phyloP scores from a whole-genome alignment of 1,140 invertebrate species.

The Phocides pigmalion region DNA sequence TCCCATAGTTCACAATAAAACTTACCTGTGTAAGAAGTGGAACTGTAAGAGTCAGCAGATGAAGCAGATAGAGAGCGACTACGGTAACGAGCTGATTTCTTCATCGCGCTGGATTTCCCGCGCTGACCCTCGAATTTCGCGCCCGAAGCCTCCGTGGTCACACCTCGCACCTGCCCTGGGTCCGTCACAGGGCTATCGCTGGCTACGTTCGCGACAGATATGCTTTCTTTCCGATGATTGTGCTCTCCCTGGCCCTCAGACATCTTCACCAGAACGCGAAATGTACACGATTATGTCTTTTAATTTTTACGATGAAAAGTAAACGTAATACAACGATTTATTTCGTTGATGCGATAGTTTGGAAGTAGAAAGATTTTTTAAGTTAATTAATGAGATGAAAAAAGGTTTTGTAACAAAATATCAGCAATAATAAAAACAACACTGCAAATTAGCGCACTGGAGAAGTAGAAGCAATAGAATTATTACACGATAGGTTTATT shows the following conservation, averaged over 20 bases:
- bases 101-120: conserved; percentile 88
- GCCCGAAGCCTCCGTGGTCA: conserved; percentile 53
- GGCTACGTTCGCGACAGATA: conserved; percentile 61
- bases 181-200: conserved; percentile 78
- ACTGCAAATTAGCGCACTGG: conserved; percentile 46
- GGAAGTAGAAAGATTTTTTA: neutral
- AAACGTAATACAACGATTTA: neutral
- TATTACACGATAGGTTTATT: neutral
- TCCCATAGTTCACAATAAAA: conserved; percentile 40
- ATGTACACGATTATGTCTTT: conserved; percentile 36
- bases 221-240: conserved; percentile 66
- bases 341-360: neutral
- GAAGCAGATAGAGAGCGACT: conserved; percentile 96
- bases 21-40: conserved; percentile 85
- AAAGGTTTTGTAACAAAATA: neutral
- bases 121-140: conserved; percentile 71
- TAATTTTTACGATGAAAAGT: conserved; percentile 31
- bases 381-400: neutral
- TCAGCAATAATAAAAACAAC: conserved; percentile 62
- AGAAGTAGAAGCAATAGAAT: neutral
- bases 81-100: conserved; percentile 93
- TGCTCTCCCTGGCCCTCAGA: conserved; percentile 69
- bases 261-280: conserved; percentile 44
- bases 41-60: conserved; percentile 96
- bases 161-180: conserved; percentile 71